These are phyloP conservation scores for Cecropterus lyciades DNA, from an alignment of 1,140 invertebrate genomes.

Conservation along the genomic window DNA sequence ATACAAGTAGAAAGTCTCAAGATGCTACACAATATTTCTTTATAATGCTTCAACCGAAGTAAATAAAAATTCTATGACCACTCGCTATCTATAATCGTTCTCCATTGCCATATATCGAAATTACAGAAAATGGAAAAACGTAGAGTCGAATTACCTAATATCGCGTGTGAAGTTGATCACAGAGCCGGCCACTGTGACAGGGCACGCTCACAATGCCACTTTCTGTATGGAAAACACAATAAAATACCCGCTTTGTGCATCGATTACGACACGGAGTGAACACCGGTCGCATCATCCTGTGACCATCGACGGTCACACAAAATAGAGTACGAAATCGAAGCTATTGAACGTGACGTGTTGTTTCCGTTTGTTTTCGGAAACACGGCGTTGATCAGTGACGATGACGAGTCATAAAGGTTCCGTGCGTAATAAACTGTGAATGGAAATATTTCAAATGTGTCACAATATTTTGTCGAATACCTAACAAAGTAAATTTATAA, in stretches of 20 bases:
- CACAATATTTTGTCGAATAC: too few species aligned
- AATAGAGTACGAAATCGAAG: conserved; percentile 34
- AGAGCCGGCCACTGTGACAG: conserved; percentile 67
- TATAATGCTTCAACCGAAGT: too few species aligned
- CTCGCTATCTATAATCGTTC: neutral
- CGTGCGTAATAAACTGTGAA: conserved; percentile 17
- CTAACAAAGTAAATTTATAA: too few species aligned
- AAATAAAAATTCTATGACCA: neutral
- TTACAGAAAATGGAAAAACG: neutral
- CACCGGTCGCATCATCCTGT: conserved; percentile 54
- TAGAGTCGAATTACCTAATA: neutral
- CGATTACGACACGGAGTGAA: conserved; percentile 78
- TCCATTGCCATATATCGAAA: neutral
- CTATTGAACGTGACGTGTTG: conserved; percentile 33
- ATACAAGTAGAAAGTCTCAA: neutral
- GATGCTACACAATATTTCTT: neutral
- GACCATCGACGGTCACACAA: conserved; percentile 38
- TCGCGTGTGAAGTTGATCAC: conserved; percentile 37
- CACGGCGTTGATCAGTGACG: neutral
- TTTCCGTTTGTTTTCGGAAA: conserved; percentile 31
- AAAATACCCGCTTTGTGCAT: conserved; percentile 77
- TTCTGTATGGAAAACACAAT: conserved; percentile 79
- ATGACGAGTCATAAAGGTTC: conserved; percentile 31
- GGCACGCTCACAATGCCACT: conserved; percentile 69
- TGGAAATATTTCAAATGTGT: too few species aligned